phyloP scores from a whole-genome alignment of 1,140 invertebrate genomes.

The Mylabris phalerata region DNA sequence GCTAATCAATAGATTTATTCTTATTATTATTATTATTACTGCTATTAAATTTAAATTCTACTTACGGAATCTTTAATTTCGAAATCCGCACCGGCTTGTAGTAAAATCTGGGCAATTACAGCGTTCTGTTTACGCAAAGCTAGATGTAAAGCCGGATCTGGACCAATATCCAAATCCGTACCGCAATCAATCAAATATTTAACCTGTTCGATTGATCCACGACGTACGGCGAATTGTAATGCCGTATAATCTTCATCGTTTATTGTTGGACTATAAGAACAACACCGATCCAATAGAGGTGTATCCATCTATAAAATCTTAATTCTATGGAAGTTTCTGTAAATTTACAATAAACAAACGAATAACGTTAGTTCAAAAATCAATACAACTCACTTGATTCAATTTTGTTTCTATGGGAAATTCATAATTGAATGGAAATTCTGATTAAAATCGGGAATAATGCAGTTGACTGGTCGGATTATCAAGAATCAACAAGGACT shows the following conservation, averaged over 20 bases:
- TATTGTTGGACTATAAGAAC: slow-evolving; percentile 29
- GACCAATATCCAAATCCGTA: slow-evolving; percentile 49
- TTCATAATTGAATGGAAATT: too few species aligned
- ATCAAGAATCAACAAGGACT: too few species aligned
- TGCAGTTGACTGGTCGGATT: too few species aligned
- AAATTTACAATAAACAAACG: too few species aligned
- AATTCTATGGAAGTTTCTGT: too few species aligned
- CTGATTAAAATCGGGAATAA: too few species aligned
- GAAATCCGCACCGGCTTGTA: slow-evolving; percentile 65
- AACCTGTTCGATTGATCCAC: slow-evolving; percentile 34
- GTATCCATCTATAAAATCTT: neutral
- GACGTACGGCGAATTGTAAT: slow-evolving; percentile 32
- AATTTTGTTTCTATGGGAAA: too few species aligned
- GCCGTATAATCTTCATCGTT: slow-evolving; percentile 32
- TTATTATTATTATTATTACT: neutral
- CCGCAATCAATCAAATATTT: slow-evolving; percentile 52
- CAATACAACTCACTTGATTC: too few species aligned
- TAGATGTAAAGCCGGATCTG: slow-evolving; percentile 56
- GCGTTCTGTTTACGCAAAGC: slow-evolving; percentile 54
- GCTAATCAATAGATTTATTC: slow-evolving; percentile 40
- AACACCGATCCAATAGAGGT: slow-evolving; percentile 21
- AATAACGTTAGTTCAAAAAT: too few species aligned
- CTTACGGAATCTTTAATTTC: slow-evolving; percentile 61
- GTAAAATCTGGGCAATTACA: slow-evolving; percentile 53
- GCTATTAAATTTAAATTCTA: neutral